Evolutionary conservation across 1,140 invertebrate species (phyloP).

Genomic region (Diorhabda sublineata): DNA sequence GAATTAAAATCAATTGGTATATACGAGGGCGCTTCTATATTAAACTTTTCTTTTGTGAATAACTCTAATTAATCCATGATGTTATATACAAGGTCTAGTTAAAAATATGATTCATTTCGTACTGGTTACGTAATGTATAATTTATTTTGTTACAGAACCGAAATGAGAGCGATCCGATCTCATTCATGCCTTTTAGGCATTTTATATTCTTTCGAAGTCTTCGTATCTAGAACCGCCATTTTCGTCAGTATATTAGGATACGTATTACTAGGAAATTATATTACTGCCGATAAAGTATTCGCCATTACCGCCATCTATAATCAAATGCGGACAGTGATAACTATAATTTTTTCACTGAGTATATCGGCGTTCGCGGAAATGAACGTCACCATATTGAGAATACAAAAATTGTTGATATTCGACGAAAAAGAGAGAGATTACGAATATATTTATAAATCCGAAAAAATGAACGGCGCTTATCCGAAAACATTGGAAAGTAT

Average conservation of each 20-base stretch:
- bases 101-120: too few species aligned
- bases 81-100: too few species aligned
- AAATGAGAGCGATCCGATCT: conserved; percentile 62
- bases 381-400: conserved; percentile 61
- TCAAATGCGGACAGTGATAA: conserved; percentile 66
- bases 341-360: conserved; percentile 67
- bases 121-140: background rate
- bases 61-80: too few species aligned
- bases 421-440: conserved; percentile 49
- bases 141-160: conserved; percentile 50
- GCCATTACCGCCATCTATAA: conserved; percentile 69
- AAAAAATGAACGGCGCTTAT: conserved; percentile 12
- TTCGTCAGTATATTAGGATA: conserved; percentile 75
- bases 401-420: conserved; percentile 64
- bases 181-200: conserved; percentile 68
- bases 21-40: too few species aligned
- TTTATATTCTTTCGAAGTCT: conserved; percentile 68
- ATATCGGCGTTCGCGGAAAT: conserved; percentile 58
- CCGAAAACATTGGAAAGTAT: background rate
- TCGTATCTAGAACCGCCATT: conserved; percentile 72
- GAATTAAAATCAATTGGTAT: too few species aligned
- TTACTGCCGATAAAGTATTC: conserved; percentile 74
- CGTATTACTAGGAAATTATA: conserved; percentile 62
- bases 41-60: too few species aligned
- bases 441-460: background rate